Base-by-base conservation (phyloP, 2,797 vertebrate genomes). In the Halcyon smyrnensis region DNA sequence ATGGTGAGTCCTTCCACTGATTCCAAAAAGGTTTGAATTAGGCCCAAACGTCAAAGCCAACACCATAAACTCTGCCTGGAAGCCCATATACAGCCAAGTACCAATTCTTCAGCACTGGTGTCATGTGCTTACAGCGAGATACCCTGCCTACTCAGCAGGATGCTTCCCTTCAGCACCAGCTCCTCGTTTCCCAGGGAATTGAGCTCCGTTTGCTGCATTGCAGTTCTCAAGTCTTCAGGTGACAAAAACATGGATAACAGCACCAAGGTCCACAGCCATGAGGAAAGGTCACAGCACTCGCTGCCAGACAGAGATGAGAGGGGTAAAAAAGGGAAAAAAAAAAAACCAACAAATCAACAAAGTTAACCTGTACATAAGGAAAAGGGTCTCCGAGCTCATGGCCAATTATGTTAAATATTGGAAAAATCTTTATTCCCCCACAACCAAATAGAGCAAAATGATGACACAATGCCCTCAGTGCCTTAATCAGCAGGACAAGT, bases 401-500 rank as follows among this genome's bases (percentile, higher is more conserved):
- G 73, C 65, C 96, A 95, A 86, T 95, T 94, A 92, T 75, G 84
- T 87, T 91, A 97, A 96, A 95, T 25, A 96, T 95, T 93, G 64
- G 94, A 97, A 96, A 97, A 97, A 95, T 82, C 96, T 97, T 97
- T 96, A 97, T 97, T 94, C 89, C 70, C 73, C 84, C 45, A 75
- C 68, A 87, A 97, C 88, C 80, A 89, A 87, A 92, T 77, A 87
- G 87, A 97, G 71, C 93, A 94, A 97, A 97, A 94, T 86, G 93
- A 97, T 96, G 95, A 84, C 89, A 90, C 34, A 70, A 96, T 0
- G 75, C 91, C 93, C 95, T 96, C 60, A 71, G 53, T 92, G 86
- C 95, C 98, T 97, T 97, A 97, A 97, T 98, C 97, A 98, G 96
- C 96, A 97, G 96, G 94, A 74, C 74, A 96, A 97, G 96, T 96